Conservation (phyloP, 2,888 invertebrate species). For the Adelphocoris suturalis region DNA sequence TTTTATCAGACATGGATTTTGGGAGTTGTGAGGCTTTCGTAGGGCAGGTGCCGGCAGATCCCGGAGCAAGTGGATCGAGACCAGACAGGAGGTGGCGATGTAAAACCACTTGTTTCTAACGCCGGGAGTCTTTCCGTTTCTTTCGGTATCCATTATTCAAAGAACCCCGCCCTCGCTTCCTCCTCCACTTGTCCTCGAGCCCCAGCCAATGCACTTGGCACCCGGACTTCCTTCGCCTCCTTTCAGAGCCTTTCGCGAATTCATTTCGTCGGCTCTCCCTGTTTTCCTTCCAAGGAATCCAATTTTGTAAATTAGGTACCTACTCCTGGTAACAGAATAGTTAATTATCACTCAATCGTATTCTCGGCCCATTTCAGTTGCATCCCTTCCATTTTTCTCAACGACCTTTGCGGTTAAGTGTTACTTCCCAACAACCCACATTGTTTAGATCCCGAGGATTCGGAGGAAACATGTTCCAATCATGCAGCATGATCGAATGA, state of each 20-base stretch:
- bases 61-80: background rate
- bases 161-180: background rate
- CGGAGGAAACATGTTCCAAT: too few relatives aligned
- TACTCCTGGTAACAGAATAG: too few relatives aligned
- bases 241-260: constrained; percentile 11
- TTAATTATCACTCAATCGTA: too few relatives aligned
- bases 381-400: too few relatives aligned
- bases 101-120: constrained; percentile 23
- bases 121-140: constrained; percentile 9
- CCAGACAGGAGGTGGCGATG: background rate
- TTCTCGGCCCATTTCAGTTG: too few relatives aligned
- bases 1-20: too few relatives aligned
- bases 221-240: background rate
- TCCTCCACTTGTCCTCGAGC: too few relatives aligned
- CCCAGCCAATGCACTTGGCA: background rate
- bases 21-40: background rate
- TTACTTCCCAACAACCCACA: too few relatives aligned
- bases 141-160: constrained; percentile 22
- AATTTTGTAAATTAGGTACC: background rate
- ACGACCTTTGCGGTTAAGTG: too few relatives aligned
- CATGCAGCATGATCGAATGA: too few relatives aligned
- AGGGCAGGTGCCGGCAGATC: background rate
- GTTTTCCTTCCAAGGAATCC: background rate
- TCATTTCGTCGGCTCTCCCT: background rate
- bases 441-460: too few relatives aligned